phyloP scores from a whole-genome alignment of 2,888 invertebrate genomes.

The Hedychridium roseum region DNA sequence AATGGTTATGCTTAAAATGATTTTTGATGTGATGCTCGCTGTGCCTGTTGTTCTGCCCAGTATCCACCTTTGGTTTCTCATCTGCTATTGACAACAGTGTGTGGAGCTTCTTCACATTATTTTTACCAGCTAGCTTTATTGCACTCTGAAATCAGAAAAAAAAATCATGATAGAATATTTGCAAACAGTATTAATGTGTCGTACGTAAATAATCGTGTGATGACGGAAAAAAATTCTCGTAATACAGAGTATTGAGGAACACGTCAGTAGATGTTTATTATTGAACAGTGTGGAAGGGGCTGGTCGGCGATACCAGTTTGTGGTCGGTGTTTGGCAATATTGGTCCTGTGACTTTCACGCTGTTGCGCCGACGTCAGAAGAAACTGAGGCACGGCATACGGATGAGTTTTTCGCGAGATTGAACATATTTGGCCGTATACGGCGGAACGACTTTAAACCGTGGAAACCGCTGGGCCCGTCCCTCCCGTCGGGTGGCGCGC shows the following conservation, averaged over 20 bases:
- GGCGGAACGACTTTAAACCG: slow-evolving; percentile 36
- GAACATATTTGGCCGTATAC: no score
- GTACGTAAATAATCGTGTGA: no score
- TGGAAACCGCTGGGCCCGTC: slow-evolving; percentile 37
- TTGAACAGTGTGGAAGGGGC: no score
- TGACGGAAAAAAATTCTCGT: no score
- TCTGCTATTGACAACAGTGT: slow-evolving; percentile 67
- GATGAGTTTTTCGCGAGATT: no score
- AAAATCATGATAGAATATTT: no score
- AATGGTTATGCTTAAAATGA: slow-evolving; percentile 63
- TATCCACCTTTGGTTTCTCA: slow-evolving; percentile 69
- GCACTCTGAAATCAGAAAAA: slow-evolving; percentile 64
- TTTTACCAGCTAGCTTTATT: slow-evolving; percentile 69
- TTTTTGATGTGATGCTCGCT: slow-evolving; percentile 63
- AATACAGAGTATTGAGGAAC: no score
- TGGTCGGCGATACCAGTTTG: no score
- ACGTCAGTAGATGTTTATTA: no score
- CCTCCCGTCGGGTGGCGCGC: slow-evolving; percentile 23
- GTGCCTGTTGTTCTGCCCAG: slow-evolving; percentile 66
- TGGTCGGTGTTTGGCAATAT: no score
- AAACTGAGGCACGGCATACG: no score
- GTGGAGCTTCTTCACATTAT: slow-evolving; percentile 68
- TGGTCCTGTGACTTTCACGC: slow-evolving; percentile 34
- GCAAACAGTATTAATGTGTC: no score
- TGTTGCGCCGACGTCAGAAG: slow-evolving; percentile 36